These are phyloP conservation scores for Trididemnum miniatum DNA, from an alignment of 23 tunicate species.

Conservation along the genomic window DNA sequence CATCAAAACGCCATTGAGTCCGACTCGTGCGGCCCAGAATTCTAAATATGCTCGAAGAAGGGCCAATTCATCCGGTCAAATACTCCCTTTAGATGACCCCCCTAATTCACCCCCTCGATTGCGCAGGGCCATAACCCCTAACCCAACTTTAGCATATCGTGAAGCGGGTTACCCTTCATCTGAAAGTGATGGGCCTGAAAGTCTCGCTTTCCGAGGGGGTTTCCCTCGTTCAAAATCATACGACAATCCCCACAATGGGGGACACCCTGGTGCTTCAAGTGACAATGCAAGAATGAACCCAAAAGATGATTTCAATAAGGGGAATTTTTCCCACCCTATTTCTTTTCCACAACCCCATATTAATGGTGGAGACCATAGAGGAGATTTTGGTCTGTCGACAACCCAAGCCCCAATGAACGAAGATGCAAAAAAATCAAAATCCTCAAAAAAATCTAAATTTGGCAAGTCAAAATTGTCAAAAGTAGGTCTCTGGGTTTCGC, in stretches of 20 bases:
- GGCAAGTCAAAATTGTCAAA: conserved; percentile 28
- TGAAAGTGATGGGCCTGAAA: conserved; percentile 14
- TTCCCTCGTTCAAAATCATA: neutral
- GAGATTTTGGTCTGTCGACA: neutral
- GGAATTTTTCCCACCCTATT: neutral
- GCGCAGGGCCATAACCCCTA: conserved; percentile 60
- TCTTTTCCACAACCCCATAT: neutral
- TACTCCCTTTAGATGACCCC: conserved; percentile 22
- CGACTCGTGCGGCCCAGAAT: neutral
- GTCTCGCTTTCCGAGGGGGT: neutral
- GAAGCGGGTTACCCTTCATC: neutral
- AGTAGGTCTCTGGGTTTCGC: conserved; percentile 76
- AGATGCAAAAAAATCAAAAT: neutral
- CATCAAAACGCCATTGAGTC: neutral
- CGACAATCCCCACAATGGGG: neutral
- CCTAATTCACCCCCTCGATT: conserved; percentile 16
- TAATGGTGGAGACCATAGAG: neutral
- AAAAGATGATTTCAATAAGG: neutral
- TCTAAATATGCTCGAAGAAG: conserved; percentile 29
- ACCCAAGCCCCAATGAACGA: neutral
- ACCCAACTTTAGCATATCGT: conserved; percentile 34
- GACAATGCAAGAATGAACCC: neutral
- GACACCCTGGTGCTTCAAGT: neutral
- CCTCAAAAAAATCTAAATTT: conserved; percentile 31
- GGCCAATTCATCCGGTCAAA: conserved; percentile 59